Evolutionary conservation across 2,113 vertebrate species (phyloP).

Genomic region (Ailurus styani): DNA sequence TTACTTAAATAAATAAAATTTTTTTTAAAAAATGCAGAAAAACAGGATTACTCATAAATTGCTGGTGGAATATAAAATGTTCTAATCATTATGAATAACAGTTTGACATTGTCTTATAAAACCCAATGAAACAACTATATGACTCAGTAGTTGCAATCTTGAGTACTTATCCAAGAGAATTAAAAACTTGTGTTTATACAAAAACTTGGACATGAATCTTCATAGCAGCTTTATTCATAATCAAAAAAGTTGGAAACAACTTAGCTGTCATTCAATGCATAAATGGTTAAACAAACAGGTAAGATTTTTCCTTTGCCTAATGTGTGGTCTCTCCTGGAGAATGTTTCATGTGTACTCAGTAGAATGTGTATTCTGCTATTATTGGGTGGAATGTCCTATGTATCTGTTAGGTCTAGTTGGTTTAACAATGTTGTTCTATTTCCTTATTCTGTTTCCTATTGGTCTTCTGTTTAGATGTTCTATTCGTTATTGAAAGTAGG

Average conservation of each 20-base stretch:
- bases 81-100: background rate
- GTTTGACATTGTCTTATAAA: constrained; percentile 11
- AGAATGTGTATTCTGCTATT: background rate
- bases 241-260: background rate
- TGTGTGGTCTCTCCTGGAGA: background rate
- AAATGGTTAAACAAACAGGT: background rate
- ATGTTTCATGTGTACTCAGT: background rate
- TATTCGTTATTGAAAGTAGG: background rate
- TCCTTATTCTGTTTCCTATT: background rate
- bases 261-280: background rate
- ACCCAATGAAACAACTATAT: background rate
- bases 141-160: background rate
- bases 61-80: background rate
- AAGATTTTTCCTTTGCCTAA: background rate
- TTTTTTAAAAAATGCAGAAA: background rate
- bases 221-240: background rate
- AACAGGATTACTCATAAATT: background rate
- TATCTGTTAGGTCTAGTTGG: background rate
- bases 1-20: background rate
- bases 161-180: background rate
- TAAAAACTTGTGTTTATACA: background rate
- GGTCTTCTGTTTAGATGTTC: background rate
- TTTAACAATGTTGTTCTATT: background rate
- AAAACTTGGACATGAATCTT: background rate
- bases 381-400: background rate